Conservation (phyloP, 2,888 invertebrate species). For the Eupithecia pulchellata region DNA sequence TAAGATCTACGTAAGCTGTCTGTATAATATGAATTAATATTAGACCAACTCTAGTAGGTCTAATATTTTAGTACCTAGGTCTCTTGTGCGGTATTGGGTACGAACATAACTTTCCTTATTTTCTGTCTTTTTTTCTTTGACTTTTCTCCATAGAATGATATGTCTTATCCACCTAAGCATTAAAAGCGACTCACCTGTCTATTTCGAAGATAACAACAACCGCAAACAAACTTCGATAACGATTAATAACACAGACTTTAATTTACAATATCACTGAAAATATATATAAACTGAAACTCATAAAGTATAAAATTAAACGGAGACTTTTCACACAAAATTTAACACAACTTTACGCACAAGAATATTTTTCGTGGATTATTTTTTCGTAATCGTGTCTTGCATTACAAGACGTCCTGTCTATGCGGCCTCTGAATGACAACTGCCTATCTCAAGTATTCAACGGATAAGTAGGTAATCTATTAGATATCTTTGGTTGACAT, state of each 20-base stretch:
- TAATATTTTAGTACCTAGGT: too few species aligned
- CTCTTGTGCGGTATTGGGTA: neutral
- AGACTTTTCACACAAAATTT: conserved; percentile 5
- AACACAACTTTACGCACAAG: neutral
- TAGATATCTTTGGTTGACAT: conserved; percentile 22
- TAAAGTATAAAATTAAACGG: neutral
- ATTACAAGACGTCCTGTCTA: conserved; percentile 19
- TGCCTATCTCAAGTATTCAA: conserved; percentile 35
- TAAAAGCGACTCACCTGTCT: conserved; percentile 30
- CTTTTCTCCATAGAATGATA: neutral
- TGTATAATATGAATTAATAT: too few species aligned
- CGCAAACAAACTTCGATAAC: conserved; percentile 11
- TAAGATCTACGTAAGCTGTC: too few species aligned
- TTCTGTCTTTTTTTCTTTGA: neutral
- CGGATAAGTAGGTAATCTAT: conserved; percentile 20
- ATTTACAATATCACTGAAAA: neutral
- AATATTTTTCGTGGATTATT: neutral
- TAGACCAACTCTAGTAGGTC: too few species aligned
- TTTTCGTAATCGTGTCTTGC: neutral
- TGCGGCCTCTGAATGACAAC: conserved; percentile 14
- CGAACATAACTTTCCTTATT: neutral
- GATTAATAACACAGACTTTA: neutral
- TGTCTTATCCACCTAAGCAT: neutral
- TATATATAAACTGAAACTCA: neutral
- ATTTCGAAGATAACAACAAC: conserved; percentile 32